Percentiles rank a stretch among this genome's conserved stretches.
Evolutionary conservation across 2,113 vertebrate genomes (phyloP).

Genomic region (Paralichthys olivaceus): DNA sequence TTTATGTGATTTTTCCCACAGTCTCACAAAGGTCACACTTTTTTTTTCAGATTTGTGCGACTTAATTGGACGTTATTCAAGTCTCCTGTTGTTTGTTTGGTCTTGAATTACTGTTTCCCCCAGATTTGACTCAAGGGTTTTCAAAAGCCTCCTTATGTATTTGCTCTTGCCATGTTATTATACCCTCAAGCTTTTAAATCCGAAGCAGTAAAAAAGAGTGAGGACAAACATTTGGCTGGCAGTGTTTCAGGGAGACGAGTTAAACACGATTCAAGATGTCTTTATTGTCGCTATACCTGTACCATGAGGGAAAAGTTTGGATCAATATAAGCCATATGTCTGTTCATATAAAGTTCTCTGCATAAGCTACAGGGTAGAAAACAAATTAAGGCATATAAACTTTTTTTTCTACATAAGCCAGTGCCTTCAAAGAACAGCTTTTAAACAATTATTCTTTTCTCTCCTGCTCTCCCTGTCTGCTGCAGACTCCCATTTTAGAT

Average conservation of each 20-base stretch:
- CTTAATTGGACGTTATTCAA: constrained; percentile 42
- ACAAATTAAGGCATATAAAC: neutral
- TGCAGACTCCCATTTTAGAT: constrained; percentile 28
- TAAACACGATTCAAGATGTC: constrained; percentile 25
- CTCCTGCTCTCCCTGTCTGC: neutral
- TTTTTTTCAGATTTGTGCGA: constrained; percentile 23
- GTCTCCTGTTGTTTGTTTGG: constrained; percentile 43
- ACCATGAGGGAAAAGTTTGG: neutral
- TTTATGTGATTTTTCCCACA: constrained; percentile 13
- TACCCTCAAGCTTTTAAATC: constrained; percentile 12
- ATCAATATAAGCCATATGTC: neutral
- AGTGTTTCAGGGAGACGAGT: constrained; percentile 5
- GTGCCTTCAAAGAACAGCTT: neutral
- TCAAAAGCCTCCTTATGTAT: neutral
- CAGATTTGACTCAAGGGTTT: constrained; percentile 14
- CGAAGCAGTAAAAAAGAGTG: constrained; percentile 5
- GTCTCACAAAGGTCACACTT: neutral
- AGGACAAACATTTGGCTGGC: constrained; percentile 17
- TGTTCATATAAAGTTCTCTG: neutral
- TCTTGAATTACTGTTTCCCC: constrained; percentile 29
- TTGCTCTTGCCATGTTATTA: constrained; percentile 8
- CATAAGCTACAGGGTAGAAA: constrained; percentile 3
- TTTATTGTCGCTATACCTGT: neutral
- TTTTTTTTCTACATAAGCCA: neutral
- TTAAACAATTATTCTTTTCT: constrained; percentile 10